A percentile compares a stretch with the other conserved stretches of the same genome.
Evolutionary conservation across 2,113 vertebrate genomes (phyloP).

Genomic region (Dicerorhinus sumatrensis): DNA sequence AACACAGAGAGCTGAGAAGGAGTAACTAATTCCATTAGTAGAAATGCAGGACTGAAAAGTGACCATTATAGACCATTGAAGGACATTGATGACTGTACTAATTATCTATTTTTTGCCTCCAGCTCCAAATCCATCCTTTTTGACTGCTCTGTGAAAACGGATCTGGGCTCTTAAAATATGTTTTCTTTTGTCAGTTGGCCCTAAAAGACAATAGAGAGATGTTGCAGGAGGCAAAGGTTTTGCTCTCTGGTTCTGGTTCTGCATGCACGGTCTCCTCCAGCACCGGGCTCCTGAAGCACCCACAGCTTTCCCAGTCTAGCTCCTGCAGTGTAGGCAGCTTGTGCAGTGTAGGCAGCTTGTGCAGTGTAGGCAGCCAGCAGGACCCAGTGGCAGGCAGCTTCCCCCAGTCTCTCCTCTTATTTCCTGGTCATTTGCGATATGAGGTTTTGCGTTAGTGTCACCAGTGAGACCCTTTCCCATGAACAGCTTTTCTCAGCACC

Average conservation of each 20-base stretch:
- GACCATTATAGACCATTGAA: background rate
- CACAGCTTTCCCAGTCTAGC: background rate
- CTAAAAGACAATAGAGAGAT: background rate
- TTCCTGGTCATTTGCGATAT: rapidly evolving
- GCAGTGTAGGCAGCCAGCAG: background rate
- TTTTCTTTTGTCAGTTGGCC: background rate
- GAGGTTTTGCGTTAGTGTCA: background rate
- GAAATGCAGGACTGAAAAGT: background rate
- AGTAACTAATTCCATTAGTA: background rate
- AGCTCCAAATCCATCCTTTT: background rate
- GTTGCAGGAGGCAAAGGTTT: background rate
- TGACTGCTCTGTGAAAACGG: background rate
- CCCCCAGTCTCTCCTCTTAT: background rate
- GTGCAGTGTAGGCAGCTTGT: background rate
- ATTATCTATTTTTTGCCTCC: background rate
- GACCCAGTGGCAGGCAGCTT: background rate
- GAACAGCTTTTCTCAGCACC: background rate
- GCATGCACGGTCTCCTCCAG: background rate
- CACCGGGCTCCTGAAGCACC: background rate
- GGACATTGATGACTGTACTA: background rate
- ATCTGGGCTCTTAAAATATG: background rate
- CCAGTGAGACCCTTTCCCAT: background rate
- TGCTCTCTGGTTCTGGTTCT: background rate
- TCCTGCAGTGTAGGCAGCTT: too few relatives aligned
- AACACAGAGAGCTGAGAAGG: background rate